Evolutionary conservation across 1,140 invertebrate species (phyloP).

Genomic region (Heliconius himera): DNA sequence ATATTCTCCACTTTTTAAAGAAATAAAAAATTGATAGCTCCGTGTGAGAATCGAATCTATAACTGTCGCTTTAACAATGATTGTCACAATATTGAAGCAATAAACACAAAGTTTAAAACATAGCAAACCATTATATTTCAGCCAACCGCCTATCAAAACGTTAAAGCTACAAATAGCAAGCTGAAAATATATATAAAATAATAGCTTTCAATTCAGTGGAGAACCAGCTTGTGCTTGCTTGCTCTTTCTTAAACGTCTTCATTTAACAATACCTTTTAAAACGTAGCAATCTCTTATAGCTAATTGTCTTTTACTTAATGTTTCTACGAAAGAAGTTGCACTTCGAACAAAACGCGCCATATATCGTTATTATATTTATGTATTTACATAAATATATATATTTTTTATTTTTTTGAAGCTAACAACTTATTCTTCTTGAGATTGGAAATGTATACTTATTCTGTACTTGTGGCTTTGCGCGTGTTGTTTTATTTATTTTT

Average conservation of each 20-base stretch:
- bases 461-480: background rate
- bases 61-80: too few relatives aligned
- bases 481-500: background rate
- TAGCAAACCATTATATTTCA: too few relatives aligned
- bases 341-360: background rate
- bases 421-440: slow-evolving; percentile 10
- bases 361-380: background rate
- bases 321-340: background rate
- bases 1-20: too few relatives aligned
- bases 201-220: background rate
- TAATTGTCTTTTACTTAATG: slow-evolving; percentile 9
- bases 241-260: slow-evolving; percentile 9
- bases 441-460: slow-evolving; percentile 3
- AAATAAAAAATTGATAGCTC: too few relatives aligned
- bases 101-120: too few relatives aligned
- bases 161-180: too few relatives aligned
- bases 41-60: too few relatives aligned
- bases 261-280: slow-evolving; percentile 14
- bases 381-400: slow-evolving; percentile 8
- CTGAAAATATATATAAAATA: background rate
- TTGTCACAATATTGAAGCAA: too few relatives aligned
- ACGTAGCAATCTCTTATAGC: slow-evolving; percentile 11
- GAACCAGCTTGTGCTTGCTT: background rate
- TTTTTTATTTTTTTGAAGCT: background rate
- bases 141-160: too few relatives aligned